These are phyloP conservation scores for Oxytorus armatus DNA, from an alignment of 2,888 invertebrate species.

Conservation along the genomic window DNA sequence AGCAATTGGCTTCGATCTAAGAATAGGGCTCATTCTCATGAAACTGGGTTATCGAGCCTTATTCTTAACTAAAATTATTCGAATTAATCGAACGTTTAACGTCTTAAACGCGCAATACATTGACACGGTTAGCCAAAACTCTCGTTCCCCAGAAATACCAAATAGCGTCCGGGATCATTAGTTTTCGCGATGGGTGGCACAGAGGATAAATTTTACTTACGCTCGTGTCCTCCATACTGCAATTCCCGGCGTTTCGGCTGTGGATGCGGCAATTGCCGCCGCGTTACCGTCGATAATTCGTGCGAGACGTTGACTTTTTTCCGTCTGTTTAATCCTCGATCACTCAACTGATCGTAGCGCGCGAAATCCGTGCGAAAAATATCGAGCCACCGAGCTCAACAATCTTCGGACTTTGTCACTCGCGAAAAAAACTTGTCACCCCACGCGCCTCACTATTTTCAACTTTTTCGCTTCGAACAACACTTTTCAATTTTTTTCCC, in stretches of 20 bases:
- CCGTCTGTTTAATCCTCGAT: constrained; percentile 55
- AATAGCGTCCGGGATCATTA: no score
- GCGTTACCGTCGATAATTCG: constrained; percentile 47
- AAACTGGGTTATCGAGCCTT: constrained; percentile 5
- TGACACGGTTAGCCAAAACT: no score
- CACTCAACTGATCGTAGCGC: constrained; percentile 57
- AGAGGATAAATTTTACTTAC: constrained; percentile 81
- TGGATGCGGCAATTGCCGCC: constrained; percentile 37
- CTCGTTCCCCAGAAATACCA: no score
- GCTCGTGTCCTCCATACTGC: constrained; percentile 82
- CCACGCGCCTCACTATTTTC: constrained; percentile 8
- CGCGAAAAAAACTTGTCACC: constrained; percentile 39
- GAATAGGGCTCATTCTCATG: constrained; percentile 1
- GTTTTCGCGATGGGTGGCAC: neutral
- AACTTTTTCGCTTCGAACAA: constrained; percentile 11
- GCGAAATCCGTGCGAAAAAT: constrained; percentile 70
- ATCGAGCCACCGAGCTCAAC: constrained; percentile 65
- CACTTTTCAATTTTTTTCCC: no score
- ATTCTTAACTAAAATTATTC: constrained; percentile 57
- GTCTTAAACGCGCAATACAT: no score
- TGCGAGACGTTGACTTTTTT: constrained; percentile 45
- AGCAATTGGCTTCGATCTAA: constrained; percentile 1
- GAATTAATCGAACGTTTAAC: no score
- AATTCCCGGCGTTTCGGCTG: constrained; percentile 69
- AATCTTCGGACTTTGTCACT: constrained; percentile 57